Evolutionary conservation across 2,113 vertebrate species (phyloP), one percentile per base, ranked within the genome.

Genomic region (Haemorhous mexicanus): DNA sequence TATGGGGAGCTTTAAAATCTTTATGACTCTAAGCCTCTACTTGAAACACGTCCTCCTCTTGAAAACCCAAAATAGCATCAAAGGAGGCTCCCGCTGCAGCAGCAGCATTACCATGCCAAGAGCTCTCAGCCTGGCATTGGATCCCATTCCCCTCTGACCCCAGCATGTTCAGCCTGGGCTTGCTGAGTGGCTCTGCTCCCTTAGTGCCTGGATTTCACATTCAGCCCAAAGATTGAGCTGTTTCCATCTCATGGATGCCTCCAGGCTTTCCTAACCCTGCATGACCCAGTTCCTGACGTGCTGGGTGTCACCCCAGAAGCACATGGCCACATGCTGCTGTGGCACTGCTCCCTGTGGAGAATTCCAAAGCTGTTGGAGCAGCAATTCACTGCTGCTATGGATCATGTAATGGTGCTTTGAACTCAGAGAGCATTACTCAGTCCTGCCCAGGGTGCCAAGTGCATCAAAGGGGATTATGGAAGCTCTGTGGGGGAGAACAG

Each of bases 301-400:
- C 67, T 39, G 46, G 2, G 1, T 47, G 52, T 44, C 67, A 61
- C 27, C 27, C 39, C 2, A 14, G 67, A 9, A 23, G 46, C 41
- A 41, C 8, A 6, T 4, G 43, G 47, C 58, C 2, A 0, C 0
- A 0, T 16, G 35, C 64, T 72, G 67, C 80, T 47, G 78, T 37
- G 37, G 30, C 56, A 49, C 10, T 0, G 0, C 46, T 90, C 56
- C 66, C 64, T 10, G 28, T 2, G 10, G 27, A 43, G n/a, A 46
- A 32, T 32, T 78, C 61, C 39, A 21, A 33, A 91, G 28, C 33
- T 18, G 5, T 1, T 41, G 47, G 16, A 47, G 50, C 41, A 81
- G 41, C 55, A 53, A 59, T 39, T 72, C 53, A 46, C 37, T 53
- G 12, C 69, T 50, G 64, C 24, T 35, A 1, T 5, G 69, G 16